phyloP scores from a whole-genome alignment of 2,888 invertebrate genomes.

The Thymelicus acteon region DNA sequence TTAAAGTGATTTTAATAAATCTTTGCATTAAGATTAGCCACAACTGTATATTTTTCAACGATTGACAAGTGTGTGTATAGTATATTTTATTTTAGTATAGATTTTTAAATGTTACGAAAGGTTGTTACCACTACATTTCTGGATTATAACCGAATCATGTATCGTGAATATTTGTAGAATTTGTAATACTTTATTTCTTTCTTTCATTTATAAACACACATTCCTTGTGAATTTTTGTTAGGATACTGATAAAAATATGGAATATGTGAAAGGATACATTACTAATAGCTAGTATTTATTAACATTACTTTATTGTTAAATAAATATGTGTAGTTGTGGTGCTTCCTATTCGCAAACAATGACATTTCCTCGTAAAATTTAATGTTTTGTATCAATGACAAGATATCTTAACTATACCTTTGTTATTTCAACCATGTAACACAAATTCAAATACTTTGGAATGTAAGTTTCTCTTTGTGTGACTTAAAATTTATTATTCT shows the following conservation, averaged over 20 bases:
- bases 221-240: conserved; percentile 29
- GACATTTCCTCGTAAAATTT: not conserved
- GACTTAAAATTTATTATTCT: conserved; percentile 12
- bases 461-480: conserved; percentile 12
- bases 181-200: not conserved
- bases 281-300: conserved; percentile 11
- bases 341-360: not conserved
- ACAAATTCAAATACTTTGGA: not conserved
- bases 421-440: not conserved
- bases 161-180: not conserved
- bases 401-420: not conserved
- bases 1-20: not conserved
- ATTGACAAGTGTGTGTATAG: not conserved
- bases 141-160: not conserved
- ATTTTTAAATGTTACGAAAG: not conserved
- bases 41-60: not conserved
- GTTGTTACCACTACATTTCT: conserved; percentile 2
- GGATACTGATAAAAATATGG: conserved; percentile 2
- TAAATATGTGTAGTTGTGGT: not conserved
- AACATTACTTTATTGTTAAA: not conserved
- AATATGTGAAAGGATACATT: not conserved
- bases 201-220: conserved; percentile 17
- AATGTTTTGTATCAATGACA: not conserved
- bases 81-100: not conserved
- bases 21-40: not conserved